phyloP scores from a whole-genome alignment of 2,797 vertebrate genomes.

The Alfaro cultratus region DNA sequence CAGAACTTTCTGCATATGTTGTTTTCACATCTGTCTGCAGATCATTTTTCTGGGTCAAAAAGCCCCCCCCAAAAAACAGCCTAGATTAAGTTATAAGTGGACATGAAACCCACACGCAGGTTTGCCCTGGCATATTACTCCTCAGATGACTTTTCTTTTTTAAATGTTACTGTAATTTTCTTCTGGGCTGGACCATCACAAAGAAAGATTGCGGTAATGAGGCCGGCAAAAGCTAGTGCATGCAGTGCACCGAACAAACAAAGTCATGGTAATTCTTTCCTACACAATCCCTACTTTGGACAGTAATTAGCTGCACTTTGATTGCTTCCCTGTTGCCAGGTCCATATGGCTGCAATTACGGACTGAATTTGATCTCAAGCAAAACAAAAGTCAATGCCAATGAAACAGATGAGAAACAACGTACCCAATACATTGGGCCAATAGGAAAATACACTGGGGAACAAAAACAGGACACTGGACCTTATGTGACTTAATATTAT shows the following conservation, averaged over 20 bases:
- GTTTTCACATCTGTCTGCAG: background rate
- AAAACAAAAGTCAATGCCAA: background rate
- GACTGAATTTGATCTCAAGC: constrained; percentile 7
- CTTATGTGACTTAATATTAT: background rate
- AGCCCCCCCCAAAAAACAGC: background rate
- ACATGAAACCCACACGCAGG: background rate
- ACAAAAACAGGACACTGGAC: background rate
- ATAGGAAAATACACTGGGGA: background rate
- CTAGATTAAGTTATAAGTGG: background rate
- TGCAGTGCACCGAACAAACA: background rate
- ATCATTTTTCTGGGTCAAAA: background rate
- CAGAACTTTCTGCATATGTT: constrained; percentile 1
- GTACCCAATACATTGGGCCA: background rate
- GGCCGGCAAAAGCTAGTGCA: background rate
- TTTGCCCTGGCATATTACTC: background rate
- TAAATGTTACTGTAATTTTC: background rate
- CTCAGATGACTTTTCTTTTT: background rate
- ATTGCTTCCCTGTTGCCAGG: constrained; percentile 19
- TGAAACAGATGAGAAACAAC: background rate
- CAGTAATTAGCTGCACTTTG: constrained; percentile 14
- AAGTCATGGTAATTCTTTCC: background rate
- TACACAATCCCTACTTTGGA: constrained; percentile 1
- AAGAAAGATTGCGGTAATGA: background rate
- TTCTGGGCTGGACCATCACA: background rate
- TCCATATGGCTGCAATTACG: constrained; percentile 30